These are phyloP conservation scores for Bombus huntii DNA, from an alignment of 1,140 invertebrate genomes.

Conservation along the genomic window DNA sequence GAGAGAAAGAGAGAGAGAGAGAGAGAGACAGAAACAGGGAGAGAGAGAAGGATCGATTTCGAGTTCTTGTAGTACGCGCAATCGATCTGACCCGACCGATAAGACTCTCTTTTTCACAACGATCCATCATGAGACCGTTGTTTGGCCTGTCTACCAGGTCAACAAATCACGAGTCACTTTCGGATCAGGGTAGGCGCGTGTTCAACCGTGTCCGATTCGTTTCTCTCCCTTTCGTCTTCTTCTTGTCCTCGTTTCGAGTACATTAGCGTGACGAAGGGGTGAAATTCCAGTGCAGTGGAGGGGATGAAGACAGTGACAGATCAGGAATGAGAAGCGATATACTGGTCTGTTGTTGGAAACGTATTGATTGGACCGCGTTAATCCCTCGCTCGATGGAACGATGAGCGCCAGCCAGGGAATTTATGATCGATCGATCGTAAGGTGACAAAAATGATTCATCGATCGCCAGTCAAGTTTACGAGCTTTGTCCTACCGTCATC, in stretches of 20 bases:
- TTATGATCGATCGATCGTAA: constrained; percentile 26
- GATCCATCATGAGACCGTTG: constrained; percentile 55
- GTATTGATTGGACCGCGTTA: neutral
- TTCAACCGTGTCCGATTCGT: neutral
- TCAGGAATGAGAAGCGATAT: neutral
- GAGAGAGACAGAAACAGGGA: neutral
- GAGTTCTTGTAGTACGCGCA: constrained; percentile 25
- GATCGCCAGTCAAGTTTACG: constrained; percentile 10
- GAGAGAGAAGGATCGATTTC: neutral
- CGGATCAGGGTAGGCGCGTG: neutral
- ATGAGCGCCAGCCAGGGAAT: neutral
- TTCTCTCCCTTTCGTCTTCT: neutral
- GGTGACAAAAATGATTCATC: constrained; percentile 14
- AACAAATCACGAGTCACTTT: constrained; percentile 56
- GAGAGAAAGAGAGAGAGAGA: neutral
- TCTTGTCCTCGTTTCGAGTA: constrained; percentile 1
- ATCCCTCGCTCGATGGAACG: neutral
- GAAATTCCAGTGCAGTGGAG: too few species aligned
- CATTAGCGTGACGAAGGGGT: constrained; percentile 6
- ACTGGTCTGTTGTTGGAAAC: neutral
- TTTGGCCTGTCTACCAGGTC: constrained; percentile 41
- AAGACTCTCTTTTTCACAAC: constrained; percentile 36
- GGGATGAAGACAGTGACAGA: neutral
- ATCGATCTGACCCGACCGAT: constrained; percentile 43
- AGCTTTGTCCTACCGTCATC: neutral